Evolutionary conservation across 1,140 invertebrate species (phyloP).

Genomic region (Anastrepha ludens): DNA sequence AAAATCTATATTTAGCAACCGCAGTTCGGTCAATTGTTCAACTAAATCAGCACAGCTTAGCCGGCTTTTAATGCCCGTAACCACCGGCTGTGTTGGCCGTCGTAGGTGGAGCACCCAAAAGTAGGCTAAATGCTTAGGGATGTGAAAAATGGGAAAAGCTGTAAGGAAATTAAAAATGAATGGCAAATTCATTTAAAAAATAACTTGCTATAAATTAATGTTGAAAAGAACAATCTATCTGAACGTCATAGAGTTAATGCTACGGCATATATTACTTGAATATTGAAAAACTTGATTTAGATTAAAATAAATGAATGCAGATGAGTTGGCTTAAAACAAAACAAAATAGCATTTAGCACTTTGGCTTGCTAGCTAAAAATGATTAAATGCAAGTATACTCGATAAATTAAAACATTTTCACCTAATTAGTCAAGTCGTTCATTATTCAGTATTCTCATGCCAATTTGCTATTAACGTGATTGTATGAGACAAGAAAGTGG

Average conservation of each 20-base stretch:
- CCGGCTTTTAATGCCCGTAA: background rate
- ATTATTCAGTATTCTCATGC: background rate
- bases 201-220: background rate
- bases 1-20: conserved; percentile 41
- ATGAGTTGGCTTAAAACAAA: too few relatives aligned
- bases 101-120: background rate
- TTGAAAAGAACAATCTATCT: too few relatives aligned
- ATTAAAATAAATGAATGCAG: too few relatives aligned
- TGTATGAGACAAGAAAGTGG: background rate
- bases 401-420: background rate
- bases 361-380: too few relatives aligned
- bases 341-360: too few relatives aligned
- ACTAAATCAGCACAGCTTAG: background rate
- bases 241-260: too few relatives aligned
- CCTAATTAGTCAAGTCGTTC: background rate
- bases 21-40: background rate
- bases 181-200: conserved; percentile 1
- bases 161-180: background rate
- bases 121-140: background rate
- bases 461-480: background rate
- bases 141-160: background rate
- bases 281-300: too few relatives aligned
- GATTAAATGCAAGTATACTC: too few relatives aligned
- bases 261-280: too few relatives aligned
- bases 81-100: background rate